Percentiles rank a stretch among this genome's conserved stretches.
phyloP scores from a whole-genome alignment of 2,888 invertebrate genomes.

The Melipona beecheii region DNA sequence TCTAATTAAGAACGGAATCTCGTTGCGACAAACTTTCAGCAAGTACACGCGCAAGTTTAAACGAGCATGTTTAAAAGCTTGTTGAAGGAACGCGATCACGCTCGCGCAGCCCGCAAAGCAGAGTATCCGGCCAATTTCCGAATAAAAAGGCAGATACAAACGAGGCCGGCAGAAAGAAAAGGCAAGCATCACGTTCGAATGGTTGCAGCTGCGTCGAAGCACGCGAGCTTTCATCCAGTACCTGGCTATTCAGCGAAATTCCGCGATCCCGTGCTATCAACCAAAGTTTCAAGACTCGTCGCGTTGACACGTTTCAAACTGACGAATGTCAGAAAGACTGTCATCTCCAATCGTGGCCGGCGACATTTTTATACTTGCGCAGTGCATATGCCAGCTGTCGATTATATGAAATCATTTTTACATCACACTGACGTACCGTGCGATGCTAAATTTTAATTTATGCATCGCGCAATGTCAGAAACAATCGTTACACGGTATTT shows the following conservation, averaged over 20 bases:
- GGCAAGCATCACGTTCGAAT: constrained; percentile 9
- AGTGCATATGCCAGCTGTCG: no score
- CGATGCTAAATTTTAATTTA: no score
- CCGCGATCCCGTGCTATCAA: constrained; percentile 5
- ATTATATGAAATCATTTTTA: no score
- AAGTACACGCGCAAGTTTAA: neutral
- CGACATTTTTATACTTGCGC: no score
- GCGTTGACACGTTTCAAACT: neutral
- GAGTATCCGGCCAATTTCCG: neutral
- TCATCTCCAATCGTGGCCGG: no score
- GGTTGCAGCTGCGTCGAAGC: constrained; percentile 17
- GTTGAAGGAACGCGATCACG: constrained; percentile 5
- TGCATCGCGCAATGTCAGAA: no score
- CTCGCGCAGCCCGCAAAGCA: neutral
- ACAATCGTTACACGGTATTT: no score
- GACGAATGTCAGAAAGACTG: no score
- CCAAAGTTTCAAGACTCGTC: constrained; percentile 12
- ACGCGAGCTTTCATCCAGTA: constrained; percentile 8
- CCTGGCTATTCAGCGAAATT: constrained; percentile 30
- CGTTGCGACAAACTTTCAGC: neutral
- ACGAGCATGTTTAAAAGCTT: neutral
- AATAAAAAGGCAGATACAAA: neutral
- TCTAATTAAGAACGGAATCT: neutral
- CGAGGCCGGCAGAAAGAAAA: neutral
- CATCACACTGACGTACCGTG: no score